Conservation (phyloP, 1,140 invertebrate genomes). For the Ooceraea biroi region DNA sequence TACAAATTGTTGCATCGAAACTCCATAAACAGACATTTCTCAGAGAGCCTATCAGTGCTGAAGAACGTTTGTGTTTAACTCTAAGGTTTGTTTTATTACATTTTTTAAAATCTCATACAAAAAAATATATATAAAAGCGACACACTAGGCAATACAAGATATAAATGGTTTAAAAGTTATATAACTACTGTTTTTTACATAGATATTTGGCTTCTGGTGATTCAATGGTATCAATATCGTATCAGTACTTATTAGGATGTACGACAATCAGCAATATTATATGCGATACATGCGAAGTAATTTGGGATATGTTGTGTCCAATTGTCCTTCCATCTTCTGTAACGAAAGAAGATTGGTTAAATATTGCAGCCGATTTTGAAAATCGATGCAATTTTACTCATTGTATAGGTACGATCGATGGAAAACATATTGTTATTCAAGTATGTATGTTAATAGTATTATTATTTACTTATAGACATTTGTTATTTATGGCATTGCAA, state of each 20-base stretch:
- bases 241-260: conserved; percentile 22
- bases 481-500: no score
- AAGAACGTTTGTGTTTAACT: conserved; percentile 37
- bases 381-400: background rate
- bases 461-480: background rate
- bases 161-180: conserved; percentile 2
- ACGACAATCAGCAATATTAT: conserved; percentile 33
- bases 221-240: conserved; percentile 12
- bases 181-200: conserved; percentile 2
- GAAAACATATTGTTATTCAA: conserved; percentile 16
- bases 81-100: conserved; percentile 29
- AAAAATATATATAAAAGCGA: conserved; percentile 10
- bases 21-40: conserved; percentile 6
- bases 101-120: background rate
- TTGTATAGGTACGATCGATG: conserved; percentile 19
- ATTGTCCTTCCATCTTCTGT: background rate
- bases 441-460: conserved; percentile 2
- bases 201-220: conserved; percentile 31
- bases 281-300: conserved; percentile 4
- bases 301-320: conserved; percentile 22
- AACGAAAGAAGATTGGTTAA: conserved; percentile 3
- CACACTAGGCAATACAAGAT: background rate
- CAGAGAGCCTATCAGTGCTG: conserved; percentile 24
- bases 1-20: conserved; percentile 15
- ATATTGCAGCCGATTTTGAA: conserved; percentile 11